Evolutionary conservation across 2,113 vertebrate genomes (phyloP).

Genomic region (Clarias gariepinus): DNA sequence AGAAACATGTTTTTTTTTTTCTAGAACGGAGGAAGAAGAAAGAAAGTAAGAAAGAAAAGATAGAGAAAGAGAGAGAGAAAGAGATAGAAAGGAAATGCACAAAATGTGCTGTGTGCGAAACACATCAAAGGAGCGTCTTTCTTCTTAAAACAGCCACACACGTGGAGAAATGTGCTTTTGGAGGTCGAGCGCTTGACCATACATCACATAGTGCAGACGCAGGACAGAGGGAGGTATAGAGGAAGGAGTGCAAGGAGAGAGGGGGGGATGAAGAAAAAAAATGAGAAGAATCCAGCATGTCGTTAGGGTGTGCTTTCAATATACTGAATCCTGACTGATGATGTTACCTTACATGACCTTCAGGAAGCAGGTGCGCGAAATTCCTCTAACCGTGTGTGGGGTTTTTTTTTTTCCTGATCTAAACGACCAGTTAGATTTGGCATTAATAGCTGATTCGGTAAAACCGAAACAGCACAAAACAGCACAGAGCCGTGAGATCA

Average conservation of each 20-base stretch:
- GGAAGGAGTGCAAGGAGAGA: background rate
- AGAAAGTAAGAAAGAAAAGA: background rate
- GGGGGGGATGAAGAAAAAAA: slow-evolving; percentile 14
- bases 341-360: slow-evolving; percentile 54
- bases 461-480: background rate
- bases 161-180: background rate
- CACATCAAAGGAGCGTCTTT: slow-evolving; percentile 27
- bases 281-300: slow-evolving; percentile 44
- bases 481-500: background rate
- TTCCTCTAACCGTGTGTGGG: no score
- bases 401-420: background rate
- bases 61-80: slow-evolving; percentile 2
- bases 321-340: slow-evolving; percentile 29
- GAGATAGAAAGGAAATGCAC: background rate
- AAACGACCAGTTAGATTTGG: background rate
- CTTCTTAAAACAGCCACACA: slow-evolving; percentile 5
- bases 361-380: background rate
- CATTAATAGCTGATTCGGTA: background rate
- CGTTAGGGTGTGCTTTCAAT: slow-evolving; percentile 24
- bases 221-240: background rate
- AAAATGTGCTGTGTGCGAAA: slow-evolving; percentile 22
- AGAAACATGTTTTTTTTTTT: slow-evolving; percentile 45
- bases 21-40: background rate
- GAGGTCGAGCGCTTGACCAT: slow-evolving; percentile 19
- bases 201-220: slow-evolving; percentile 18